These are phyloP conservation scores for Griposia aprilina DNA, from an alignment of 2,888 invertebrate species.

Conservation along the genomic window DNA sequence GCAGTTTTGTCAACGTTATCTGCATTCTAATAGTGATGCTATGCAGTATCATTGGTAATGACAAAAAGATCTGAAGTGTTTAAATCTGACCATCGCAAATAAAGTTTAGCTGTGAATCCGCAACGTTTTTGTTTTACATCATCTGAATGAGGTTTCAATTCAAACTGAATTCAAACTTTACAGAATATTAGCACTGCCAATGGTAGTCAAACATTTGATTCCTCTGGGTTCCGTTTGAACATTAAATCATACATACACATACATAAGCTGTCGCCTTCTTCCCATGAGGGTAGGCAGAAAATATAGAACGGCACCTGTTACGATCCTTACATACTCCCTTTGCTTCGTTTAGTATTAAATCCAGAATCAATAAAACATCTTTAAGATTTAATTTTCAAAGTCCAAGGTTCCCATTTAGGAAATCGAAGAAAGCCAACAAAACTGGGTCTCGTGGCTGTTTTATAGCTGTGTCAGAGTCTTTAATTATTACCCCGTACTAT, in stretches of 20 bases:
- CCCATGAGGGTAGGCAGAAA: neutral
- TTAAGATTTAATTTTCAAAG: conserved; percentile 10
- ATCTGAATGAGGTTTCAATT: too few species aligned
- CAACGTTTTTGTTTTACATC: neutral
- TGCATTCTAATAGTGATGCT: neutral
- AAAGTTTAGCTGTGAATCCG: neutral
- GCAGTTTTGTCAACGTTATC: neutral
- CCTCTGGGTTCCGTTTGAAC: neutral
- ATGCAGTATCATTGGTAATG: neutral
- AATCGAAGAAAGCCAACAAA: conserved; percentile 65
- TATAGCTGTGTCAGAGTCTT: conserved; percentile 79
- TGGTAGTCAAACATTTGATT: neutral
- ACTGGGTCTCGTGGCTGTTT: conserved; percentile 66
- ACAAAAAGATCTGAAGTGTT: neutral
- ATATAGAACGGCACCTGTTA: neutral
- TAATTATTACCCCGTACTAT: conserved; percentile 78
- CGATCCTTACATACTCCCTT: neutral
- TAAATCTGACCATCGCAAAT: neutral
- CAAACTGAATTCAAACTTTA: neutral
- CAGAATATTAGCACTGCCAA: neutral
- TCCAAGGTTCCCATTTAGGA: conserved; percentile 49
- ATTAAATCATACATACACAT: neutral
- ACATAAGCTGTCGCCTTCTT: neutral
- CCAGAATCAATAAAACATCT: neutral
- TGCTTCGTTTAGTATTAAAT: neutral